Conservation (phyloP, 2,113 vertebrate genomes). For the Pavo muticus region DNA sequence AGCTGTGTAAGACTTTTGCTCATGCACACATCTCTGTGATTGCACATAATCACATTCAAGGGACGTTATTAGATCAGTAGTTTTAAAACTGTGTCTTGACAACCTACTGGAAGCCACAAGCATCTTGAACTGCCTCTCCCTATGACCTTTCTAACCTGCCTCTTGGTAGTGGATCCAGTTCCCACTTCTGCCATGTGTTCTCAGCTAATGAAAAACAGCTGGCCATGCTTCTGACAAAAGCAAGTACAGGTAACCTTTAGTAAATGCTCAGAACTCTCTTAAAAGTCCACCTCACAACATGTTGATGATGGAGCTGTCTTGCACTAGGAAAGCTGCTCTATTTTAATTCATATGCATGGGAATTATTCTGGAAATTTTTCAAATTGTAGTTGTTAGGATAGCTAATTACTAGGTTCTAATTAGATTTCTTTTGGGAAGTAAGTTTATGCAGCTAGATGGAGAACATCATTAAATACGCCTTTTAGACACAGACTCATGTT, state of each 20-base stretch:
- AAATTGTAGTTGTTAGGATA: background rate
- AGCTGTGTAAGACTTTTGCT: background rate
- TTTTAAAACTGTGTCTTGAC: slow-evolving; percentile 2
- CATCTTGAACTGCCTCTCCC: background rate
- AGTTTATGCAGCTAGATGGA: background rate
- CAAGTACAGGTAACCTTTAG: background rate
- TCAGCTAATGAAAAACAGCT: background rate
- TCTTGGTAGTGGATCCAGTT: background rate
- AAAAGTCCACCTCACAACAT: background rate
- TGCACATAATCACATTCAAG: background rate
- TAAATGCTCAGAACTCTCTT: background rate
- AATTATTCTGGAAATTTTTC: background rate
- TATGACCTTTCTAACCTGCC: background rate
- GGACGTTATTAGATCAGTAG: background rate
- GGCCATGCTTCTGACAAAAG: background rate
- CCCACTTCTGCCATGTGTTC: background rate
- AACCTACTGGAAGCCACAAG: background rate
- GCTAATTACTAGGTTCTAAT: background rate
- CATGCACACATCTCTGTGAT: background rate
- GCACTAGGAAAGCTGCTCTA: background rate
- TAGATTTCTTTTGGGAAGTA: background rate
- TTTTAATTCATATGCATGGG: background rate
- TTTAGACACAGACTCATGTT: background rate
- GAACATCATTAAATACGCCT: background rate
- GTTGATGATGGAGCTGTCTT: background rate